Percentiles rank a stretch among this genome's conserved stretches.
phyloP scores from a whole-genome alignment of 2,113 vertebrate species.

The Muscicapa adusta region DNA sequence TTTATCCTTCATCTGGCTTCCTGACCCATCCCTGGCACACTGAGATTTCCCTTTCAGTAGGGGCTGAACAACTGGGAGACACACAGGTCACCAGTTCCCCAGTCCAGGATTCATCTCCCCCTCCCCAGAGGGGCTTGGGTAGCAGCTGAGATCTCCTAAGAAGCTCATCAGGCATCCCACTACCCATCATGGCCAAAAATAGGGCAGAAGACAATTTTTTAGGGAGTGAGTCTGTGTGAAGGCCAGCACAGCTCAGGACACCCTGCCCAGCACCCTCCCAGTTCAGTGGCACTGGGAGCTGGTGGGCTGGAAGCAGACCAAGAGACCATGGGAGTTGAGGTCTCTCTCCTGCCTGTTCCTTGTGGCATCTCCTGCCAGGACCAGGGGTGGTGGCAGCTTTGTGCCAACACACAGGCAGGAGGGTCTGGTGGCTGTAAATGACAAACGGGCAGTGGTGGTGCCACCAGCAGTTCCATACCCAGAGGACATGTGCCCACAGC shows the following conservation, averaged over 20 bases:
- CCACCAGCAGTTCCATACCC: not conserved
- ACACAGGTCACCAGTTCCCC: not conserved
- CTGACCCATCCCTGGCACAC: not conserved
- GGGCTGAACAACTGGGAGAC: not conserved
- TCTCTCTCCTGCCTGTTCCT: not conserved
- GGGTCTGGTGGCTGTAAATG: not conserved
- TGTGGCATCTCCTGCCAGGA: not conserved
- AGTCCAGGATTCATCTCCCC: not conserved
- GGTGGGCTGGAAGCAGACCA: not conserved
- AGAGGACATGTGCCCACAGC: accelerated
- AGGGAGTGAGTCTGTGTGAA: accelerated
- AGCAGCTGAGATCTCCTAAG: not conserved
- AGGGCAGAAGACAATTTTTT: not conserved
- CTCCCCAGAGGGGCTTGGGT: not conserved
- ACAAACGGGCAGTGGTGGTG: not conserved
- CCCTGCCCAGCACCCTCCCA: not conserved
- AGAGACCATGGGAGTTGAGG: not conserved
- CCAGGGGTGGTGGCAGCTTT: not conserved
- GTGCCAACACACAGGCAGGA: not conserved
- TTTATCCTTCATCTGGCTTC: not conserved
- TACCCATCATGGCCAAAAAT: not conserved
- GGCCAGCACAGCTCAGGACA: not conserved
- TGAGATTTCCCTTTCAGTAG: not conserved
- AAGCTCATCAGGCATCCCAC: not conserved
- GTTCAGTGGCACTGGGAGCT: not conserved